Conservation (phyloP, 1,140 invertebrate species). For the Drosophila truncata region DNA sequence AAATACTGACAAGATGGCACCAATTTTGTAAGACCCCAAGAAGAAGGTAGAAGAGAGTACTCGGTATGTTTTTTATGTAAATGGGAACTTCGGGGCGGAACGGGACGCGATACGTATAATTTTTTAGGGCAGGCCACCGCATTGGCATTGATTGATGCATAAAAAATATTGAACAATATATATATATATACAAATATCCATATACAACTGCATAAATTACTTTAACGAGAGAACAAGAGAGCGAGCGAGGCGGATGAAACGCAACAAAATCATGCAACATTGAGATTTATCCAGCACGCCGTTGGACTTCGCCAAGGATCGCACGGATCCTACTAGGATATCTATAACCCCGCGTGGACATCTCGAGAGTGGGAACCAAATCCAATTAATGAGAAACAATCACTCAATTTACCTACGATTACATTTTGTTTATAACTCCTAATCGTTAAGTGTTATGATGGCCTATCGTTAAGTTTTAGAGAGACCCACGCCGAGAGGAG, state of each 20-base stretch:
- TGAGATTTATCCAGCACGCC: conserved; percentile 80
- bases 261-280: conserved; percentile 80
- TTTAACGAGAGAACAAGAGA: conserved; percentile 49
- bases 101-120: conserved; percentile 8
- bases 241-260: conserved; percentile 15
- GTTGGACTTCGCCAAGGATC: conserved; percentile 38
- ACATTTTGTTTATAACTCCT: conserved; percentile 52
- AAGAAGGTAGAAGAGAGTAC: conserved; percentile 21
- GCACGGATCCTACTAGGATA: conserved; percentile 24
- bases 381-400: conserved; percentile 79
- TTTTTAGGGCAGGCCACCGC: conserved; percentile 26
- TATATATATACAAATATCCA: conserved; percentile 62
- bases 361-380: conserved; percentile 55
- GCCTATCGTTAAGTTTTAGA: conserved; percentile 74
- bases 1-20: conserved; percentile 54
- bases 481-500: conserved; percentile 32
- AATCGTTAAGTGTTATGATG: conserved; percentile 72
- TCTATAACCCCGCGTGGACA: conserved; percentile 3
- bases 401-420: conserved; percentile 79
- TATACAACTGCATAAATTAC: conserved; percentile 75
- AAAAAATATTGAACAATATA: conserved; percentile 67
- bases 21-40: conserved; percentile 55
- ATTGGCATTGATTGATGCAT: conserved; percentile 36
- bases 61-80: conserved; percentile 70
- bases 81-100: conserved; percentile 48